Base-by-base conservation (phyloP, 2,113 vertebrate genomes). In the Dendrocopos noguchii region DNA sequence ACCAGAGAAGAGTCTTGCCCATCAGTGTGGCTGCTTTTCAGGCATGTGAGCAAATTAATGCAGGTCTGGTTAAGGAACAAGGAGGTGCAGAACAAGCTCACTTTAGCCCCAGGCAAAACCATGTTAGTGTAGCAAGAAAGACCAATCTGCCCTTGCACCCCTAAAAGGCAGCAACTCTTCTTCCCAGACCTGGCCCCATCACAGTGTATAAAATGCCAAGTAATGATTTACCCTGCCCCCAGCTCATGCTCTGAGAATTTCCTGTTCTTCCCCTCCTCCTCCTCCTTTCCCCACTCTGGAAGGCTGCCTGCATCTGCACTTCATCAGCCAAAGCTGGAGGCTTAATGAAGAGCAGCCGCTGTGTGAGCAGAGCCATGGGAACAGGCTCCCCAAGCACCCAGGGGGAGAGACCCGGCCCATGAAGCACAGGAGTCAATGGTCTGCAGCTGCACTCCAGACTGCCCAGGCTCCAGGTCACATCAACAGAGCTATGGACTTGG, bases 241-340 rank as follows among this genome's bases (percentile, higher is more conserved):
- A 56, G n/a, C 82, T 94, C 67, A 39, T 33, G 73, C 87, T 71
- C 89, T 29, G 53, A 87, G 91, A 94, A 96, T 93, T 97, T 97
- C 97, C 97, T 96, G 94, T 94, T 91, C 74, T 85, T 85, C 65
- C 79, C 67, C 79, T 79, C 66, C 70, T 81, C 80, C 85, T 82
- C 57, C 60, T 72, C 73, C 56, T 80, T 72, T 83, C 52, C 46
- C 27, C 59, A n/a, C 50, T 31, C 33, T 87, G 84, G 64, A 92
- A 87, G 85, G 73, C 78, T 3, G 42, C 80, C 79, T 75, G 15
- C 97, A 97, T 94, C 97, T 97, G 97, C 9, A 87, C 59, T 80
- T 95, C 94, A 94, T 97, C 96, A 97, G 67, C 44, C 5, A 0
- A 39, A 74, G 63, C 24, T 78, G 39, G 65, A 22, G 60, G 56